Base-by-base conservation (phyloP, 1,140 invertebrate genomes). In the Lethocerus indicus region DNA sequence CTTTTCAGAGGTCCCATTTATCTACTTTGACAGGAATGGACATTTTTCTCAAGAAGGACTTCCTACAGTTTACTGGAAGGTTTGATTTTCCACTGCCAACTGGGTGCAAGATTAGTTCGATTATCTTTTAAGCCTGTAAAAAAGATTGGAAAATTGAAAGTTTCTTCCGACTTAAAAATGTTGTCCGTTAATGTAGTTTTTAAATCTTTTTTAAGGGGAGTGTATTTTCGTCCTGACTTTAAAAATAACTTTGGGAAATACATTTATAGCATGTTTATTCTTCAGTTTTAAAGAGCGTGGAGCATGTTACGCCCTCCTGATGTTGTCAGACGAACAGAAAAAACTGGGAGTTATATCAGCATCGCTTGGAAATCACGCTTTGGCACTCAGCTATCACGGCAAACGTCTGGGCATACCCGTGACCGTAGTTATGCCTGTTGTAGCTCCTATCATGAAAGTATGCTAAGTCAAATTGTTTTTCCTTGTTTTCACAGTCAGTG, bases 401-500 rank as follows among this genome's bases (percentile, higher is more conserved):
- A 69, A 78, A 54, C 70, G 76, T 50, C 68, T 95, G 0, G 71
- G 74, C 5, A 82, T 95, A 39, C 81, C 85, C 0, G 81, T 90
- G 0, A 92, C 87, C 0, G 91, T 96, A 2, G 84, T 96, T 0
- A 95, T 95, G 91, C 91, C 91, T 0, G 76, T 81, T 13, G 74
- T 86, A 1, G 87, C 87, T 0, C 85, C 87, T 0, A 84, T 95
- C 36, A 94, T 94, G 87, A 96, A 96, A 67, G 81, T 95, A 14
- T 18, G 25, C n/a, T n/a, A n/a, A n/a, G n/a, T n/a, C n/a, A n/a
- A n/a, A n/a, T n/a, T n/a, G n/a, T n/a, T n/a, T n/a, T n/a, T n/a
- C n/a, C n/a, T n/a, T n/a, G n/a, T n/a, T n/a, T n/a, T n/a, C n/a
- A n/a, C n/a, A n/a, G n/a, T n/a, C n/a, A n/a, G n/a, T n/a, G n/a